Percentiles rank a stretch among this genome's conserved stretches.
Conservation (phyloP, 1,140 invertebrate species). For the Drosophila willistoni region DNA sequence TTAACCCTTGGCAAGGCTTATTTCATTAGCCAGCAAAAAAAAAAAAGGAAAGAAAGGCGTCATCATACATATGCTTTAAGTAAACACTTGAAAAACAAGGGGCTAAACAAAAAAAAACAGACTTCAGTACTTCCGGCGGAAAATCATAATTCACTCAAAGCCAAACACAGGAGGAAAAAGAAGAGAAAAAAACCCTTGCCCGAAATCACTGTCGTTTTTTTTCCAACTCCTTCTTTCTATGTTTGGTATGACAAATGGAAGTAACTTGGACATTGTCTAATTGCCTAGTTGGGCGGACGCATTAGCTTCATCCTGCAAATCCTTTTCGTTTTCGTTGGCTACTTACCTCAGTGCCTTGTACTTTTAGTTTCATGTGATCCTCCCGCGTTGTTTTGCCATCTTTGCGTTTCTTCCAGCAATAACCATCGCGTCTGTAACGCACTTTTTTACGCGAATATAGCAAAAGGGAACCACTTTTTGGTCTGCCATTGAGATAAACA, state of each 20-base stretch:
- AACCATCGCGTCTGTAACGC: slow-evolving; percentile 97
- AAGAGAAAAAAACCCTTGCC: slow-evolving; percentile 9
- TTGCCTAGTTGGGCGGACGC: slow-evolving; percentile 55
- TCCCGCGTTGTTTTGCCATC: slow-evolving; percentile 99
- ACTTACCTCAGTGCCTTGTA: slow-evolving; percentile 95
- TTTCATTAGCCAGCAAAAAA: slow-evolving; percentile 73
- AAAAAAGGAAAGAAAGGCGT: slow-evolving; percentile 8
- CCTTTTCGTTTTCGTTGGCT: not conserved
- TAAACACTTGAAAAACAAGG: slow-evolving; percentile 55
- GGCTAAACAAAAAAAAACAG: slow-evolving; percentile 13
- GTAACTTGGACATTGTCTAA: slow-evolving; percentile 69
- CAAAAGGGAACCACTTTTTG: slow-evolving; percentile 98
- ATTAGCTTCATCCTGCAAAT: not conserved
- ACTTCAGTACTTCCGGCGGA: slow-evolving; percentile 76
- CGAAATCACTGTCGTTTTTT: slow-evolving; percentile 26
- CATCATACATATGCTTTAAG: slow-evolving; percentile 37
- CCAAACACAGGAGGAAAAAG: slow-evolving; percentile 22
- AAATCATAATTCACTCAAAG: slow-evolving; percentile 79
- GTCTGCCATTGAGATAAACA: slow-evolving; percentile 85
- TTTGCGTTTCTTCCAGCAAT: slow-evolving; percentile 99
- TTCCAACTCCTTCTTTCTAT: not conserved
- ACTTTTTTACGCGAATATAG: slow-evolving; percentile 98
- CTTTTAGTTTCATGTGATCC: slow-evolving; percentile 99
- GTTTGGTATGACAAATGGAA: slow-evolving; percentile 47
- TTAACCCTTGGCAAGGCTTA: slow-evolving; percentile 80